Evolutionary conservation across 1,140 invertebrate genomes (phyloP).

Genomic region (Rhynchophorus ferrugineus): DNA sequence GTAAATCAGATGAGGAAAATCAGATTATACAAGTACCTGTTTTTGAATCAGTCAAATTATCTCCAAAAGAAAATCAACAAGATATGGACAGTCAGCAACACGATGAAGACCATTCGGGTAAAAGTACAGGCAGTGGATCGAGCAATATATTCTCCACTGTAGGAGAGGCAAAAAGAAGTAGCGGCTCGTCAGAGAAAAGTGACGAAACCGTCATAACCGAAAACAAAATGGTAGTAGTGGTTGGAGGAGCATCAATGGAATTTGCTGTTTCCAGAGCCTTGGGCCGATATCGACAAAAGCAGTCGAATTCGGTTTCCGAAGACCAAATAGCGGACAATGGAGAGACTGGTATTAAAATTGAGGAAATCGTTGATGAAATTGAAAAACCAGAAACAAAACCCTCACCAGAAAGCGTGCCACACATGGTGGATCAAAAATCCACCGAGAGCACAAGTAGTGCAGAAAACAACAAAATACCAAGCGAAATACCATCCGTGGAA

Average conservation of each 20-base stretch:
- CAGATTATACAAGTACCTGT: constrained; percentile 32
- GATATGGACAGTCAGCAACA: constrained; percentile 34
- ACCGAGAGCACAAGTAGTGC: constrained; percentile 41
- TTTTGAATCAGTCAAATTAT: constrained; percentile 36
- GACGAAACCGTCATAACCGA: constrained; percentile 41
- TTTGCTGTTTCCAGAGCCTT: constrained; percentile 76
- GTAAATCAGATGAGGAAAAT: constrained; percentile 28
- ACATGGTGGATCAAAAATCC: constrained; percentile 38
- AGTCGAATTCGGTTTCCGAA: constrained; percentile 60
- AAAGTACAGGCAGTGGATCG: constrained; percentile 51
- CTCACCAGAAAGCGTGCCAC: constrained; percentile 36
- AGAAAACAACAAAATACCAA: constrained; percentile 32
- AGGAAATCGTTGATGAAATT: constrained; percentile 38
- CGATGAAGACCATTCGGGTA: constrained; percentile 54
- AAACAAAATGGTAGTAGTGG: constrained; percentile 43
- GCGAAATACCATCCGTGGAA: constrained; percentile 39
- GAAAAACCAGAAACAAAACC: constrained; percentile 34
- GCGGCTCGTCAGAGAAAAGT: constrained; percentile 46
- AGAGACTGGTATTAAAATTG: constrained; percentile 44
- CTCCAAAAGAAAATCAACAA: constrained; percentile 40
- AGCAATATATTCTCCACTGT: constrained; percentile 62
- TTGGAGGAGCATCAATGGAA: constrained; percentile 61
- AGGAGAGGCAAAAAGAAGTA: constrained; percentile 60
- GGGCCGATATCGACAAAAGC: constrained; percentile 71
- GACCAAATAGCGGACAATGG: constrained; percentile 51